Conservation (phyloP, 2,113 vertebrate genomes). For the Potamarius usumacintae region DNA sequence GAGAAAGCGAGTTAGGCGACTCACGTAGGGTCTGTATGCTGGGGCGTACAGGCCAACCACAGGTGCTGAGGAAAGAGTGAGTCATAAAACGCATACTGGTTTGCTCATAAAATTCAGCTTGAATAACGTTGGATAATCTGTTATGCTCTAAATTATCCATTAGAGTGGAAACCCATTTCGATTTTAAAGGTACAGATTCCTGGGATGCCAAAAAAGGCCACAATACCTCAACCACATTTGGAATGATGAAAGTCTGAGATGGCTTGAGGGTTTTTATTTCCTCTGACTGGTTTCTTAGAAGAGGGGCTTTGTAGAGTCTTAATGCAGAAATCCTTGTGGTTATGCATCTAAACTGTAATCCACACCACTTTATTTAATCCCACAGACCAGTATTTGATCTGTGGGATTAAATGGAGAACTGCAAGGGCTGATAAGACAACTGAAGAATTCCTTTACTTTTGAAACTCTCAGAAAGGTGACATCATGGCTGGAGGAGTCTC, state of each 20-base stretch:
- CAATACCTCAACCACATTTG: not conserved
- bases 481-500: conserved; percentile 11
- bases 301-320: conserved; percentile 49
- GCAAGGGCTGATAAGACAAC: conserved; percentile 42
- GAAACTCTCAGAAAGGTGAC: conserved; percentile 12
- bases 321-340: conserved; percentile 49
- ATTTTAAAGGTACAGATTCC: not conserved
- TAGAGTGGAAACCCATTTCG: not conserved
- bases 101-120: conserved; percentile 33
- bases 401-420: conserved; percentile 41
- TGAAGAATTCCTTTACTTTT: conserved; percentile 8
- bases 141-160: conserved; percentile 22
- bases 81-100: conserved; percentile 28
- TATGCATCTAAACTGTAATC: conserved; percentile 36
- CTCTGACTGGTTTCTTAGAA: conserved; percentile 57
- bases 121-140: conserved; percentile 20
- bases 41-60: conserved; percentile 76
- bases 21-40: conserved; percentile 73
- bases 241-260: conserved; percentile 31
- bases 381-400: conserved; percentile 40
- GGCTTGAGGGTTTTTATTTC: conserved; percentile 53
- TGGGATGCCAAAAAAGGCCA: not conserved
- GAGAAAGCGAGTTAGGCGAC: conserved; percentile 72
- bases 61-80: conserved; percentile 72
- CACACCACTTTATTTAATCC: conserved; percentile 52